phyloP scores from a whole-genome alignment of 2,113 vertebrate genomes.

The Pteropus alecto region DNA sequence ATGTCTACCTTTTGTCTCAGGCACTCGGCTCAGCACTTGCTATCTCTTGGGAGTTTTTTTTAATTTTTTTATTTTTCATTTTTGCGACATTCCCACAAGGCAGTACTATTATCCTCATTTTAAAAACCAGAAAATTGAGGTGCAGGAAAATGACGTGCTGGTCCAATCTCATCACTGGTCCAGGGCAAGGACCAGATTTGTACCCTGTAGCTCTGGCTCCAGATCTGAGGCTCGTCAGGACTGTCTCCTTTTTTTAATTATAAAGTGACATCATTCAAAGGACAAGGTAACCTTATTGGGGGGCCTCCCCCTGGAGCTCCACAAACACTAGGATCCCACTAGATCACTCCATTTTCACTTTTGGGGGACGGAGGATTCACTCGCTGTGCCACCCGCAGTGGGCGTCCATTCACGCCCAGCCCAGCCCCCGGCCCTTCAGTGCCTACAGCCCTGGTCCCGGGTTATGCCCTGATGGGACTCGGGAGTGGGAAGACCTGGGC shows the following conservation, averaged over 20 bases:
- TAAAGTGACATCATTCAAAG: background rate
- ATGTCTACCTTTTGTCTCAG: background rate
- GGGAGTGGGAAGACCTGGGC: rapidly evolving
- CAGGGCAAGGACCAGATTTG: background rate
- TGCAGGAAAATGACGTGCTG: rapidly evolving
- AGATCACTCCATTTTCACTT: background rate
- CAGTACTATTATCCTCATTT: background rate
- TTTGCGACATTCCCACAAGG: background rate
- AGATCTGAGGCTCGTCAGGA: background rate
- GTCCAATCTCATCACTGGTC: background rate
- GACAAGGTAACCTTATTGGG: background rate
- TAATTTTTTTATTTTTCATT: background rate
- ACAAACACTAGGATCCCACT: background rate
- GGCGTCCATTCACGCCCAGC: background rate
- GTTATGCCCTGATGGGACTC: background rate
- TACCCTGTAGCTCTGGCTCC: background rate
- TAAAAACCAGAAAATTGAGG: background rate
- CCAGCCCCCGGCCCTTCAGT: background rate
- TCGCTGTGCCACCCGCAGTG: background rate
- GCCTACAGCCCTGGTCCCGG: background rate
- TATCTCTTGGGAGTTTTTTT: background rate
- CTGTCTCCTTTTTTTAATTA: background rate
- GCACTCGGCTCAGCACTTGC: background rate
- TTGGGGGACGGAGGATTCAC: rapidly evolving
- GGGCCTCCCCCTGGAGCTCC: background rate